Conservation (phyloP, 2,888 invertebrate species). For the Archaeoteleia sp. region DNA sequence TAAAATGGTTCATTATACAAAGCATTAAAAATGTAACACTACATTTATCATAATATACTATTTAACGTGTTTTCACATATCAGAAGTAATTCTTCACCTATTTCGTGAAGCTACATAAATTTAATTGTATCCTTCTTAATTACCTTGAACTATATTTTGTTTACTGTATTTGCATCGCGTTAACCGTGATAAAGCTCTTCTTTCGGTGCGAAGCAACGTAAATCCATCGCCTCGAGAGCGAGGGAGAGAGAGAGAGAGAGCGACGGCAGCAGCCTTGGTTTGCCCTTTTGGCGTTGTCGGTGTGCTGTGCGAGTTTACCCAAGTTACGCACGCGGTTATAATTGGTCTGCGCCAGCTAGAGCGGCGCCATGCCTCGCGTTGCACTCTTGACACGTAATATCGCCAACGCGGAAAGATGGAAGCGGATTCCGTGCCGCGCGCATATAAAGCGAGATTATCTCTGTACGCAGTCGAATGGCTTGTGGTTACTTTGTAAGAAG, state of each 20-base stretch:
- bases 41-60: too few relatives aligned
- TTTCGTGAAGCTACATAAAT: too few relatives aligned
- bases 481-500: constrained; percentile 49
- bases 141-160: constrained; percentile 21
- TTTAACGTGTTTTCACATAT: too few relatives aligned
- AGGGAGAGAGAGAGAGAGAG: constrained; percentile 27
- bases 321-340: constrained; percentile 52
- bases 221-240: constrained; percentile 22
- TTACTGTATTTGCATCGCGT: constrained; percentile 22
- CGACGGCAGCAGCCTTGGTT: constrained; percentile 39
- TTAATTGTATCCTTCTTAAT: too few relatives aligned
- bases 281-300: constrained; percentile 39
- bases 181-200: constrained; percentile 33
- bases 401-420: constrained; percentile 56
- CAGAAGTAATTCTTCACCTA: too few relatives aligned
- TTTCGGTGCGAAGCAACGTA: constrained; percentile 22
- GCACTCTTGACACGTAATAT: constrained; percentile 59
- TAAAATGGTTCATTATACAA: too few relatives aligned
- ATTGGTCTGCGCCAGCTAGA: constrained; percentile 47
- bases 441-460: constrained; percentile 60
- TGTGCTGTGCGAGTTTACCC: constrained; percentile 43
- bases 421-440: constrained; percentile 52
- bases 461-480: constrained; percentile 45
- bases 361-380: constrained; percentile 43
- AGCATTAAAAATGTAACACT: too few relatives aligned